Evolutionary conservation across 2,888 invertebrate species (phyloP), one percentile per base, ranked within the genome.

Genomic region (Xylota sylvarum): DNA sequence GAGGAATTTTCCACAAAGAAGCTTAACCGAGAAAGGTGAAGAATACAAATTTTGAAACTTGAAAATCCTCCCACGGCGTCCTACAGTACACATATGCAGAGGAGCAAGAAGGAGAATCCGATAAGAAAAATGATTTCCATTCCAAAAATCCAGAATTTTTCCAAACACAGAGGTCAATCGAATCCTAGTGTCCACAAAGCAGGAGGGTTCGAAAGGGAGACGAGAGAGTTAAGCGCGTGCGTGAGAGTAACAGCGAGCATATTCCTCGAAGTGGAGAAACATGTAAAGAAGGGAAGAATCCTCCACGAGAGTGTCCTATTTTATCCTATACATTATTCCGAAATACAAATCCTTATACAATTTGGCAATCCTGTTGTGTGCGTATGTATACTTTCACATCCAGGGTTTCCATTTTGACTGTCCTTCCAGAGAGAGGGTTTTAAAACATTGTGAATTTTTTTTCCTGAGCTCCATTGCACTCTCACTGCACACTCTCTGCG

Each of bases 41-140:
- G 62, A 73, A 55, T 50, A 50, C 65, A 50, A 52, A 72, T 40
- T 50, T 64, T 32, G 9, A 67, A 86, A 86, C 50, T 78, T 78
- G 69, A 67, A 64, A 62, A 82, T 86, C 86, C 86, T 86, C 86
- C 86, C 86, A 72, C 86, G 86, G 73, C 78, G 86, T 86, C 86
- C 86, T 82, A 86, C 64, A 81, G 40, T 55, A 17, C 23, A 14
- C 1, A 23, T 14, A 48, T 40, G 76, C 52, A 81, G 40, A 76
- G 52, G 65, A 77, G 78, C 70, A 48, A 86, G 56, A 77, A 72
- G 43, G 67, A 32, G 32, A 80, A 62, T 81, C 69, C 81, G 9
- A 48, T 35, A 52, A 72, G 56, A 70, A 76, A 72, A 77, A 67
- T 67, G 43, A 17, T 77, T 82, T 82, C 86, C 82, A 82, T 82